Evolutionary conservation across 1,140 invertebrate species (phyloP).

Genomic region (Drosophila nikananu): DNA sequence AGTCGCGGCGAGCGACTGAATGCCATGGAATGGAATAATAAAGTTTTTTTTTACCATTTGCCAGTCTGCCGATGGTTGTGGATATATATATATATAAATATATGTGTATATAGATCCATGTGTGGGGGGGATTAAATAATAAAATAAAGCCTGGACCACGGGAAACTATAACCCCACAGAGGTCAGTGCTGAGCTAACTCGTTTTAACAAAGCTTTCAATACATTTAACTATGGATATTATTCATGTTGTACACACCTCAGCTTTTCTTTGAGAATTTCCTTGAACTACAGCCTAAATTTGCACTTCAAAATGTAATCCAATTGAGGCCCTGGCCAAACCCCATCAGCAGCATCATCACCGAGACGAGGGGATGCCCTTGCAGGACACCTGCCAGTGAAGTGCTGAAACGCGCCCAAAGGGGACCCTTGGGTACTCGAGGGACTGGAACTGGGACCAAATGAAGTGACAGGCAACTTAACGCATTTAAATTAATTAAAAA

Average conservation of each 20-base stretch:
- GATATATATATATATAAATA: no score
- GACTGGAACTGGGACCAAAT: slow-evolving; percentile 60
- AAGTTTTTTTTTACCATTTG: slow-evolving; percentile 45
- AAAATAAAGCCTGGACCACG: not conserved
- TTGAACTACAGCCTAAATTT: not conserved
- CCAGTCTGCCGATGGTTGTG: not conserved
- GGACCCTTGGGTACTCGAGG: no score
- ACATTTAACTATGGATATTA: no score
- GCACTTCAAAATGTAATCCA: not conserved
- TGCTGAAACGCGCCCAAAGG: slow-evolving; percentile 32
- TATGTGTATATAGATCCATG: not conserved
- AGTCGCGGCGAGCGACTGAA: slow-evolving; percentile 52
- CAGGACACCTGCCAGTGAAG: slow-evolving; percentile 36
- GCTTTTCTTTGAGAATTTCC: no score
- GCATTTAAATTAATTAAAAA: slow-evolving; percentile 84
- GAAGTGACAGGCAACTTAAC: slow-evolving; percentile 83
- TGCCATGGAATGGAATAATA: slow-evolving; percentile 33
- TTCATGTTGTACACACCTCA: no score
- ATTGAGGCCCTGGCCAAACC: not conserved
- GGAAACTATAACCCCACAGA: not conserved
- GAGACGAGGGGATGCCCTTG: not conserved
- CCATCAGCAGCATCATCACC: slow-evolving; percentile 7
- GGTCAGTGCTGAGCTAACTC: not conserved
- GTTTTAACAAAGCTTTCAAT: no score
- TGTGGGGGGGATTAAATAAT: no score